Conservation (phyloP, 2,113 vertebrate genomes). For the Haemorhous mexicanus region DNA sequence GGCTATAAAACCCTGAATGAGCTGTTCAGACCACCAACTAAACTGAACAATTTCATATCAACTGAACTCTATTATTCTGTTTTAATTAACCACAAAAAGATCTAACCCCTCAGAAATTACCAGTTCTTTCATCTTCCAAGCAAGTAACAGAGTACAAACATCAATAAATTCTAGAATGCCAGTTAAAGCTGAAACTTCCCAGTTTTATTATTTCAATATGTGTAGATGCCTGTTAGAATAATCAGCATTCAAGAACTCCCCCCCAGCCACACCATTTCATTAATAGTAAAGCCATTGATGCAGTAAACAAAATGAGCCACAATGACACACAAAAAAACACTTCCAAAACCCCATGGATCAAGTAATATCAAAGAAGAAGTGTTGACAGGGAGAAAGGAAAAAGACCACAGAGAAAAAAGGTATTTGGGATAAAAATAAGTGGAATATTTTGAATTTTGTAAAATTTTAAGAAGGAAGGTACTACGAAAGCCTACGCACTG, state of each 20-base stretch:
- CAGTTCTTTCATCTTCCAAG: constrained; percentile 1
- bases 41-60: neutral
- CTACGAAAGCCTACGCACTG: fast-evolving
- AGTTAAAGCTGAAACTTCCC: neutral
- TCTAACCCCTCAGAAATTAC: neutral
- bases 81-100: neutral
- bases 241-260: neutral
- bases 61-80: neutral
- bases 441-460: neutral
- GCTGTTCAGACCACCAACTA: neutral
- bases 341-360: neutral
- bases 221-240: neutral
- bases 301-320: neutral
- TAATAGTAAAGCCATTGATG: neutral
- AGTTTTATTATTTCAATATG: neutral
- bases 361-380: neutral
- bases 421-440: neutral
- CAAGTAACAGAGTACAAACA: neutral
- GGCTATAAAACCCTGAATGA: neutral
- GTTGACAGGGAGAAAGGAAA: neutral
- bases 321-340: neutral
- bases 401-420: fast-evolving
- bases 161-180: neutral
- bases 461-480: neutral
- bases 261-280: neutral